Conservation (phyloP, 2,113 vertebrate species). For the Apteryx owenii region DNA sequence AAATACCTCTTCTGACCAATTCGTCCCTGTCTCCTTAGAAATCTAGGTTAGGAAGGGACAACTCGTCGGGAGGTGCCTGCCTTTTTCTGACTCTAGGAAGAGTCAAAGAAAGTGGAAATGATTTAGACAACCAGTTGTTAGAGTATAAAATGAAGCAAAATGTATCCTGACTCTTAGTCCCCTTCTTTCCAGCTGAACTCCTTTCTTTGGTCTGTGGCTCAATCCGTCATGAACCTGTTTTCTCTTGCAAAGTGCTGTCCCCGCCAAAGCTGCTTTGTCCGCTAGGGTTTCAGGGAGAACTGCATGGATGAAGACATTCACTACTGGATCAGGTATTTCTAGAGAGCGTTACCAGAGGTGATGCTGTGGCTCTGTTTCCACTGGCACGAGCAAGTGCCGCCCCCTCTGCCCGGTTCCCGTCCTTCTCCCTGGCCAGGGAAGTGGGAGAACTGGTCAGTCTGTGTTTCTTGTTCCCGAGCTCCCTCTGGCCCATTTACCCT, state of each 20-base stretch:
- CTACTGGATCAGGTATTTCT: not conserved
- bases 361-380: not conserved
- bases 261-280: not conserved
- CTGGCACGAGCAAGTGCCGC: not conserved
- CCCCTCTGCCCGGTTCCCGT: not conserved
- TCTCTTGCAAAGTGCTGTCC: not conserved
- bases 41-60: not conserved
- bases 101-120: not conserved
- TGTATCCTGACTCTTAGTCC: no score
- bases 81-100: not conserved
- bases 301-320: fast-evolving
- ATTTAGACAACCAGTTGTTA: not conserved
- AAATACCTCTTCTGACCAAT: not conserved
- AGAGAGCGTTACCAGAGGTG: not conserved
- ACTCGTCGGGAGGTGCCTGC: not conserved
- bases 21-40: not conserved
- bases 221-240: not conserved
- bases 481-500: not conserved
- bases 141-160: not conserved
- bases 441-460: fast-evolving
- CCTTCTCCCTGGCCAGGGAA: not conserved
- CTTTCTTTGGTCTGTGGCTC: not conserved
- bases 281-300: not conserved
- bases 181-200: not conserved
- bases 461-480: not conserved